Evolutionary conservation across 2,888 invertebrate genomes (phyloP), one percentile per base, ranked within the genome.

Genomic region (Onchidella celtica): DNA sequence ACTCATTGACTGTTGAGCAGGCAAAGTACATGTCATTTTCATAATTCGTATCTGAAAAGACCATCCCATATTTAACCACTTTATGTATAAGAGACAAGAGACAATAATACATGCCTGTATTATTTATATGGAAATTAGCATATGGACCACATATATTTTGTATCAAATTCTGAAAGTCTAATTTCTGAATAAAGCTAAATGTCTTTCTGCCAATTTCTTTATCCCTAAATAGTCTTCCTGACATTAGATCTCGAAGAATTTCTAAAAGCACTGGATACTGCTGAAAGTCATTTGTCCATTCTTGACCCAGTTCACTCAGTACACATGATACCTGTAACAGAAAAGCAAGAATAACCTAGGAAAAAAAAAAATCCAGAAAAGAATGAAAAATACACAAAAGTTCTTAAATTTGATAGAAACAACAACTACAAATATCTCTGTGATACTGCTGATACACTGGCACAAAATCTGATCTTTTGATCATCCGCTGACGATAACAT

Each of bases 231-330:
- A n/a, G 36, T 6, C 27, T 40, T 4, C 27, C 40, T 47, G 75
- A 76, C 63, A 76, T 63, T 61, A 76, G 40, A 29, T 76, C 75
- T 47, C 61, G 27, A 36, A 76, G 34, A 11, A 65, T 32, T 47
- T 76, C 65, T 9, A 76, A 24, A 14, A 72, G 57, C 34, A 57
- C 55, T 1, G 57, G 11, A 34, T 34, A 34, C 3, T 34, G 9
- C 29, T 57, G 34, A 34, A 4, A 9, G 3, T 0, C n/a, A 57
- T 55, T 24, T 34, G 2, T 1, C 9, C 34, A 72, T 24, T 55
- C 34, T 34, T 72, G 72, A 32, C 57, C 57, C 21, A 72, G 40
- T 11, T 32, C 29, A 27, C 6, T 57, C 55, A 72, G 32, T 17
- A 72, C 55, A 17, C 27, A 38, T 55, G 34, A 72, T 57, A 29